These are phyloP conservation scores for Carabus problematicus DNA, from an alignment of 2,888 invertebrate species.

Conservation along the genomic window DNA sequence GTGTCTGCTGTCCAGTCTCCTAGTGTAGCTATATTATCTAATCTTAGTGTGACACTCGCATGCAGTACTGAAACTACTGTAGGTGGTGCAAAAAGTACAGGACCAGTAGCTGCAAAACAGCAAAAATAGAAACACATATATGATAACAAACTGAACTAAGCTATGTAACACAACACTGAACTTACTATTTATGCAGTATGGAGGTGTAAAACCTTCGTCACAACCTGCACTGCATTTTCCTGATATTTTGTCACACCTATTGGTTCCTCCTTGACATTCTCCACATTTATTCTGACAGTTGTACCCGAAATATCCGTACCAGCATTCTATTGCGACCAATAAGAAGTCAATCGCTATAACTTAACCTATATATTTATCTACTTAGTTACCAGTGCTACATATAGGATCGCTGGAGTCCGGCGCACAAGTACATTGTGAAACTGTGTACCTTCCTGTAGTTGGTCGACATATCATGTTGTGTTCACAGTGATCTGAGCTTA, in stretches of 20 bases:
- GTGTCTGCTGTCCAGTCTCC: background rate
- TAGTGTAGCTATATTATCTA: background rate
- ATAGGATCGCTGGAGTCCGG: background rate
- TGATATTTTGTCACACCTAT: constrained; percentile 6
- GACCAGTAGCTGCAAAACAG: constrained; percentile 9
- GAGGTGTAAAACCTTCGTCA: constrained; percentile 3
- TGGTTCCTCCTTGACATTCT: background rate
- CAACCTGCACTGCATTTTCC: constrained; percentile 19
- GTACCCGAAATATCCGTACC: constrained; percentile 10
- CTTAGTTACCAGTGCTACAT: background rate
- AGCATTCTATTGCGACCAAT: constrained; percentile 8
- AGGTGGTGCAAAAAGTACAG: constrained; percentile 2
- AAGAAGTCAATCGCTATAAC: background rate
- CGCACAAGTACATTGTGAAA: constrained; percentile 10
- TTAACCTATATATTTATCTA: constrained; percentile 4
- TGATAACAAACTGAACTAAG: too few relatives aligned
- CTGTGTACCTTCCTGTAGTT: background rate
- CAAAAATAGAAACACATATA: background rate
- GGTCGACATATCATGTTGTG: constrained; percentile 5
- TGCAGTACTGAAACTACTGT: background rate
- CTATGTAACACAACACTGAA: background rate
- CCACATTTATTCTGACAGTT: constrained; percentile 27
- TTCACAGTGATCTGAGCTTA: background rate
- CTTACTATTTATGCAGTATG: constrained; percentile 24
- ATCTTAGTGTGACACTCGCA: constrained; percentile 1